Evolutionary conservation across 1,140 invertebrate genomes (phyloP), one percentile per base, ranked within the genome.

Genomic region (Metopolophium dirhodum): DNA sequence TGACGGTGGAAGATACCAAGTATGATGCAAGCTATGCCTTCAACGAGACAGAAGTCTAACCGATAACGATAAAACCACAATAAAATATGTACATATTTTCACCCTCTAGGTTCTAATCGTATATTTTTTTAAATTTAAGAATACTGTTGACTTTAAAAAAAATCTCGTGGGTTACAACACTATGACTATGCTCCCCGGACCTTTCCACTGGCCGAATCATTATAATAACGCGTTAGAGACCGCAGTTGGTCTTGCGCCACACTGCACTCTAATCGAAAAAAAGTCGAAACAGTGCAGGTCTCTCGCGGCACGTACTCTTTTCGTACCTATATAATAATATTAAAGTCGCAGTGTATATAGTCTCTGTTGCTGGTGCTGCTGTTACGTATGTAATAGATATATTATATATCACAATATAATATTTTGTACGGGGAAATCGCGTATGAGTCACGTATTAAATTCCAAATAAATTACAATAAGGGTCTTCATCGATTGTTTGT

Each of bases 401-500:
- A 89, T 54, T 45, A n/a, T 49, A 30, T n/a, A n/a, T n/a, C 61
- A 68, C 22, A 82, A 82, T 90, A 90, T 89, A 68, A 45, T 90
- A 41, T 57, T 41, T 23, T 90, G 37, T 47, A 7, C 30, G n/a
- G 54, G 89, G 54, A 90, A 90, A 68, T 90, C 26, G 54, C 89
- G 57, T 90, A 90, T 68, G 54, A 90, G 89, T 90, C 89, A 90
- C 89, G 89, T 90, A 90, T 90, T 89, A 57, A 57, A 89, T 89
- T 89, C 88, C 88, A 57, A 77, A 77, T 77, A 77, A 77, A 90
- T 90, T 61, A 30, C 89, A 90, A 77, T n/a, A 77, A 68, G 89
- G 89, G 89, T 90, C 89, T 90, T 90, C 89, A 61, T 90, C 88
- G 88, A 90, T 61, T 41, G 35, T 57, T 35, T 41, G 37, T 57